Base-by-base conservation (phyloP, 2,113 vertebrate genomes). In the Antennarius striatus region DNA sequence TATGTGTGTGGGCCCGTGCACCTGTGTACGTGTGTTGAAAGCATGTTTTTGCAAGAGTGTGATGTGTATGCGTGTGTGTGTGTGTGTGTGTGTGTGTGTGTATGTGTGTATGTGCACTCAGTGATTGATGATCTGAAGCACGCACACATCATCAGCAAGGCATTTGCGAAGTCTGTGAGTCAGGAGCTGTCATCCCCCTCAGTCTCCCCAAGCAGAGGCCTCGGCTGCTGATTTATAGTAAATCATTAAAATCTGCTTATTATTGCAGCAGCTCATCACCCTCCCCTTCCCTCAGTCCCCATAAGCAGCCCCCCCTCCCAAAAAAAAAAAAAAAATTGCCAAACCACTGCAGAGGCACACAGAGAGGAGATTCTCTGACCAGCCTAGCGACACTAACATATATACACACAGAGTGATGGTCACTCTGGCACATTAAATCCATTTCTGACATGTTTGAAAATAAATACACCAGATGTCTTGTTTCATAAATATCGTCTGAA, bases 231-330 rank as follows among this genome's bases (percentile, higher is more conserved):
- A 91, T 91, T 91, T 89, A 91, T 90, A 89, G 90, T 89, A 90
- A 91, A 91, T 91, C 90, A 89, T 91, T 91, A 89, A 91, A 91
- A 91, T 91, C 90, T 91, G 87, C 89, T 91, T 90, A 91, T 91
- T 91, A 91, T 91, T 91, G 90, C 90, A 86, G 89, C 87, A 88
- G 89, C 88, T 88, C 88, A 90, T 90, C 88, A 63, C 80, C 84
- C 74, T 17, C 71, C 83, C 63, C 73, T 82, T 73, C 56, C 72
- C 68, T 75, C 68, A 57, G 74, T 84, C 80, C 82, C 73, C 55
- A 73, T 73, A 79, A 79, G 71, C 68, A 29, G 28, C 72, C 75
- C 67, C 59, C 68, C 62, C 46, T 61, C 63, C n/a, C 49, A 43
- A 46, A 56, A 56, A n/a, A n/a, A n/a, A n/a, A n/a, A n/a, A n/a